Evolutionary conservation across 2,797 vertebrate species (phyloP), one percentile per base, ranked within the genome.

Genomic region (Trachurus trachurus): DNA sequence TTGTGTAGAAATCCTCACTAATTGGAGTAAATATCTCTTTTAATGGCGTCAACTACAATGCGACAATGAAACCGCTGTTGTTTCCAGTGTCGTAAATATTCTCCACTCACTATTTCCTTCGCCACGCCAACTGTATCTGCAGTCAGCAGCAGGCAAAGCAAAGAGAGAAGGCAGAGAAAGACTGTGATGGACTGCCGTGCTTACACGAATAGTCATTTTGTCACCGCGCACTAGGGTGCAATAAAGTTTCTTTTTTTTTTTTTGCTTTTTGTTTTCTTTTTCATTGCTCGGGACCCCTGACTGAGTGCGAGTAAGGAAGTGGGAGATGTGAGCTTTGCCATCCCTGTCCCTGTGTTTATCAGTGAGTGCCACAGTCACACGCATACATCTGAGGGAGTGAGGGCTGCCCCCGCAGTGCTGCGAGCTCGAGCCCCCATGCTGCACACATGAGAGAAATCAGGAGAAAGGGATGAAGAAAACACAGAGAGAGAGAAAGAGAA

Each of bases 181-280:
- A 57, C 62, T 34, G 80, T 74, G 85, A 91, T 59, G 88, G 87
- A 89, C 80, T 76, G 71, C 74, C 31, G 64, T 5, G 66, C 82
- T 87, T 67, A 77, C 76, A 78, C 76, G 77, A 88, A 85, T 79
- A 78, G 87, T 88, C 84, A 76, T 87, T 91, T 88, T 88, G 85
- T 87, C 84, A 69, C 71, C 16, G 61, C 71, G 21, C 86, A 53
- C 83, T 26, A 45, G 78, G 77, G 78, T 64, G 86, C 85, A 78
- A 87, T 85, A 86, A 87, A 86, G 81, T 87, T 89, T 75, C 4
- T 26, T 26, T 40, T 16, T 26, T 64, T 71, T 64, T 71, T 40
- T 52, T 62, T 34, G 4, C 5, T 34, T 66, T 64, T 64, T 71
- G 67, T 64, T 44, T 52, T 62, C 64, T 64, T 49, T 2, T 63